Conservation (phyloP, 2,888 invertebrate genomes). For the Siphonodentalium dalli region DNA sequence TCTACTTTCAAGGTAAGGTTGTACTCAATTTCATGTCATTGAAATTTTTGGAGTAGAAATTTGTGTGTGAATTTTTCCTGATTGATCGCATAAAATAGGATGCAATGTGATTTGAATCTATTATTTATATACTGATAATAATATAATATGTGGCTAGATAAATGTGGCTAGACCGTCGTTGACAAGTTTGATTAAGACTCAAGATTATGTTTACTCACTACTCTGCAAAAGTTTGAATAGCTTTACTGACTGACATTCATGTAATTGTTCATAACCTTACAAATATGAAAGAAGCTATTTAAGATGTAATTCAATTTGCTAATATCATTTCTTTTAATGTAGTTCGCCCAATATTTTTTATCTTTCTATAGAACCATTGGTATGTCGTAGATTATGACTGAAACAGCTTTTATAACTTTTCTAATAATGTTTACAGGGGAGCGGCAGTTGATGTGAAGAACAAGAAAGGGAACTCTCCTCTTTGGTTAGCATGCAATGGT, state of each 20-base stretch:
- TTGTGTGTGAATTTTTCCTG: neutral
- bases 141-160: too few species aligned
- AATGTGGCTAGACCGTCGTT: too few species aligned
- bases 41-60: neutral
- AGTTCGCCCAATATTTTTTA: too few species aligned
- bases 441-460: slow-evolving; percentile 97
- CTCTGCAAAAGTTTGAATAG: too few species aligned
- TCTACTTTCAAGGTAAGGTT: slow-evolving; percentile 62
- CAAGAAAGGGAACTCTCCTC: slow-evolving; percentile 98
- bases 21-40: neutral
- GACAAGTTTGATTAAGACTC: too few species aligned
- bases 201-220: too few species aligned
- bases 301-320: too few species aligned
- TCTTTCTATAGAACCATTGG: too few species aligned
- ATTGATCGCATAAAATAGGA: neutral
- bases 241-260: too few species aligned
- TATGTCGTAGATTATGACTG: neutral
- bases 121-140: neutral
- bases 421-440: slow-evolving; percentile 68
- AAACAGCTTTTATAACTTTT: neutral
- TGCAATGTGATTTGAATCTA: neutral
- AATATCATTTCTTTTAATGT: too few species aligned
- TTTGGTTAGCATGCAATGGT: slow-evolving; percentile 94
- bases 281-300: too few species aligned
- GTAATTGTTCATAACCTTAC: too few species aligned